Percentiles rank a stretch among this genome's conserved stretches.
Evolutionary conservation across 2,888 invertebrate species (phyloP).

Genomic region (Caenorhabditis sulstoni): DNA sequence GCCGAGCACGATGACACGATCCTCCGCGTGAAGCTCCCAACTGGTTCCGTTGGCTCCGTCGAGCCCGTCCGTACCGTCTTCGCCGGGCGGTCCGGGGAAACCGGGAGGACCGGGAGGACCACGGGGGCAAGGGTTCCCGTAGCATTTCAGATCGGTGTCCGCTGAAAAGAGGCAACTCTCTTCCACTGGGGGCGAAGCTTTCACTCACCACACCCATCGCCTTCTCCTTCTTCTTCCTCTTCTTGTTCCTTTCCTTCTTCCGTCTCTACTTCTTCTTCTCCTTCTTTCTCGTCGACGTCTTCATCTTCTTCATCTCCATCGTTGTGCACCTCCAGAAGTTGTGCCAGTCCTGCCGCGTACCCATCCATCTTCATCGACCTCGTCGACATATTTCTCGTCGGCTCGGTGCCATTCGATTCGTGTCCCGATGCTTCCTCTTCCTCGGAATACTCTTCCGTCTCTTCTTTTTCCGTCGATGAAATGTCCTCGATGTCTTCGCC

Average conservation of each 20-base stretch:
- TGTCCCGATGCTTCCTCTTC: no score
- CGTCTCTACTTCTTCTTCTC: constrained; percentile 10
- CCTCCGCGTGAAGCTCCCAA: constrained; percentile 41
- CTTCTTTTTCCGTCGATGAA: background rate
- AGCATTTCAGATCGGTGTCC: constrained; percentile 28
- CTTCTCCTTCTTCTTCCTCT: constrained; percentile 29
- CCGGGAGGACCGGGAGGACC: constrained; percentile 74
- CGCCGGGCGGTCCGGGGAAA: constrained; percentile 73
- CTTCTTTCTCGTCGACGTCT: constrained; percentile 22
- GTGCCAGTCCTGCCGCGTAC: constrained; percentile 26
- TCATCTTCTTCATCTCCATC: constrained; percentile 31
- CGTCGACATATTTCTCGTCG: constrained; percentile 15
- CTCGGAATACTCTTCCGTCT: constrained; percentile 3
- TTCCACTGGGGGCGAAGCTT: no score
- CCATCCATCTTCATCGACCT: constrained; percentile 25
- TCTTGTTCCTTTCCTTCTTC: constrained; percentile 5
- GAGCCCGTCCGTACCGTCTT: constrained; percentile 75
- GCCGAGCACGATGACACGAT: constrained; percentile 43
- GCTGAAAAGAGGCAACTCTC: constrained; percentile 29
- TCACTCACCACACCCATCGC: constrained; percentile 29
- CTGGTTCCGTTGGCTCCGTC: constrained; percentile 72
- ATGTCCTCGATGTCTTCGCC: background rate
- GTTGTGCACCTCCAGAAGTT: constrained; percentile 43
- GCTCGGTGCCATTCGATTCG: background rate
- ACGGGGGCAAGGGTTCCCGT: constrained; percentile 68